phyloP scores from a whole-genome alignment of 2,797 vertebrate species.

The Cuniculus paca region DNA sequence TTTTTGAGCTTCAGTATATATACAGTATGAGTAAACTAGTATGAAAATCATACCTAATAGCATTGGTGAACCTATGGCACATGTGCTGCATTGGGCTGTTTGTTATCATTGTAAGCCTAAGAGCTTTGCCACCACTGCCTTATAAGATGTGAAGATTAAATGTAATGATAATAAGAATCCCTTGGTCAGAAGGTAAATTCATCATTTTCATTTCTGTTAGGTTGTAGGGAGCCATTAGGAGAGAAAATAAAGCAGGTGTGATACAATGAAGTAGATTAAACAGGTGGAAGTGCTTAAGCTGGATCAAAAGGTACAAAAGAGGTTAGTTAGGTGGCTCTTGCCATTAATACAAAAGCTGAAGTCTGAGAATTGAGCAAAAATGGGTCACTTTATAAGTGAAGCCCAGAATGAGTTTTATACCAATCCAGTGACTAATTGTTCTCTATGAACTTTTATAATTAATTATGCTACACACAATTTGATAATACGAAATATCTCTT shows the following conservation, averaged over 20 bases:
- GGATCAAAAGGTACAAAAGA: background rate
- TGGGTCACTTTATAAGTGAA: background rate
- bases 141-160: background rate
- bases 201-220: background rate
- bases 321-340: background rate
- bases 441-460: background rate
- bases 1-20: background rate
- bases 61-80: background rate
- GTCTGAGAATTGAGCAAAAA: background rate
- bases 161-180: background rate
- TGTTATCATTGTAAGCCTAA: background rate
- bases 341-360: background rate
- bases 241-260: background rate
- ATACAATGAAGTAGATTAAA: background rate
- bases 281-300: background rate
- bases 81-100: background rate
- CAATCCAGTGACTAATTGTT: background rate
- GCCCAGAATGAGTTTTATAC: background rate
- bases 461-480: background rate
- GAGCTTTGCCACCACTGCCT: background rate
- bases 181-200: background rate
- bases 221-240: background rate
- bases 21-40: background rate
- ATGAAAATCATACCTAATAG: background rate
- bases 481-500: background rate